Conservation (phyloP, 92 coral and sea anemone genomes). For the Epizoanthus fatuus region DNA sequence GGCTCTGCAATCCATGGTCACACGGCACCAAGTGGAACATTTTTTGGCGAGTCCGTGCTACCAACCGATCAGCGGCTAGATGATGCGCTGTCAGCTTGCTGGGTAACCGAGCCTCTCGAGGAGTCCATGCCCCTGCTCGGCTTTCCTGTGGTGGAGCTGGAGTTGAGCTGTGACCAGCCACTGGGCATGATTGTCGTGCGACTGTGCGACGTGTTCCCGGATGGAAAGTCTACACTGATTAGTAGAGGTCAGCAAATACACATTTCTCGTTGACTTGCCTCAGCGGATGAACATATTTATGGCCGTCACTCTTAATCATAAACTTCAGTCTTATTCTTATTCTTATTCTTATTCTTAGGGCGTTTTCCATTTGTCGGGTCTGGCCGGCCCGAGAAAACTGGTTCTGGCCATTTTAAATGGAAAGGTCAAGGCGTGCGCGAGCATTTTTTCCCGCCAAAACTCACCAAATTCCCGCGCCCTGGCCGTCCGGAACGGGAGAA, state of each 20-base stretch:
- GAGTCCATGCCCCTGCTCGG: slow-evolving; percentile 75
- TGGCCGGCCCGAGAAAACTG: no score
- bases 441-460: no score
- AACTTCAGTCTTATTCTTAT: no score
- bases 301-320: no score
- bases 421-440: no score
- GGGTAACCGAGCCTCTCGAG: slow-evolving; percentile 68
- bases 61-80: slow-evolving; percentile 78
- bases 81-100: slow-evolving; percentile 76
- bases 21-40: not conserved
- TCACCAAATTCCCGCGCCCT: no score
- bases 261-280: not conserved
- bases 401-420: no score
- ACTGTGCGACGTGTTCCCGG: slow-evolving; percentile 83
- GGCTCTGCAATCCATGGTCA: slow-evolving; percentile 32
- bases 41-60: slow-evolving; percentile 48
- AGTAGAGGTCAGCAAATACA: slow-evolving; percentile 60
- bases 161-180: slow-evolving; percentile 75
- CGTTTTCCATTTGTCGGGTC: no score
- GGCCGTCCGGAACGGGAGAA: no score
- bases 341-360: no score
- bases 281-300: no score
- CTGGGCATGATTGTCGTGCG: slow-evolving; percentile 69
- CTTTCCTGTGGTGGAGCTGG: slow-evolving; percentile 62
- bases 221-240: slow-evolving; percentile 76